Percentiles rank a stretch among this genome's conserved stretches.
These are phyloP conservation scores for Crambe crambe DNA, from an alignment of 37 sponge, comb jelly and placozoan species.

Conservation along the genomic window DNA sequence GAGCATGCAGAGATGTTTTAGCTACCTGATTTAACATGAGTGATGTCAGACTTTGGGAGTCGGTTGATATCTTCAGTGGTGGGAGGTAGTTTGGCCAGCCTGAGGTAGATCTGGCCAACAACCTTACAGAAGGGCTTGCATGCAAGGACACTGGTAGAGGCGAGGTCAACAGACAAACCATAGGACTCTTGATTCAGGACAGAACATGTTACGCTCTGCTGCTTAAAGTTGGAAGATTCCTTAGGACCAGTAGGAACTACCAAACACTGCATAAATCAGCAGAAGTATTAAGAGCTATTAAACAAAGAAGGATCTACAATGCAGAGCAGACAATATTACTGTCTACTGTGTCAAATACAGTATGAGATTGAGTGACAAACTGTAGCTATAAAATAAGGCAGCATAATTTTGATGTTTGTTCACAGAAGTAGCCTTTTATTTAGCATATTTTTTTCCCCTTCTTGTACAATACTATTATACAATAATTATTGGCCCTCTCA, in stretches of 20 bases:
- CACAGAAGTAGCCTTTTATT: no score
- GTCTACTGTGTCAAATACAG: no score
- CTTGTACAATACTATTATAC: no score
- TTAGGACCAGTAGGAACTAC: background rate
- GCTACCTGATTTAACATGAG: background rate
- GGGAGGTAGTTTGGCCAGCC: slow-evolving; percentile 24
- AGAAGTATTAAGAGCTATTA: no score
- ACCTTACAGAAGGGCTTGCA: background rate
- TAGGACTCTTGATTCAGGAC: background rate
- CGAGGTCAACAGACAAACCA: background rate
- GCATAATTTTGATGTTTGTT: no score
- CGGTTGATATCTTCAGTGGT: background rate
- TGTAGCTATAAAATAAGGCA: no score
- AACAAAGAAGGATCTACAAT: no score
- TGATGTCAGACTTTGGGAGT: background rate
- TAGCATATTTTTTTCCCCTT: no score
- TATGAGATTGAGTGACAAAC: no score
- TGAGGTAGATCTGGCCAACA: slow-evolving; percentile 24
- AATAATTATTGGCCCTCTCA: no score
- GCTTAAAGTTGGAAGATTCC: background rate
- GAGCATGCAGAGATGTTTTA: background rate
- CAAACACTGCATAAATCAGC: background rate
- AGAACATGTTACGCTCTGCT: background rate
- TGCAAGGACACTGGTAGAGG: background rate
- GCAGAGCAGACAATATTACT: no score